phyloP scores from a whole-genome alignment of 2,888 invertebrate species.

The Tetramorium bicarinatum region DNA sequence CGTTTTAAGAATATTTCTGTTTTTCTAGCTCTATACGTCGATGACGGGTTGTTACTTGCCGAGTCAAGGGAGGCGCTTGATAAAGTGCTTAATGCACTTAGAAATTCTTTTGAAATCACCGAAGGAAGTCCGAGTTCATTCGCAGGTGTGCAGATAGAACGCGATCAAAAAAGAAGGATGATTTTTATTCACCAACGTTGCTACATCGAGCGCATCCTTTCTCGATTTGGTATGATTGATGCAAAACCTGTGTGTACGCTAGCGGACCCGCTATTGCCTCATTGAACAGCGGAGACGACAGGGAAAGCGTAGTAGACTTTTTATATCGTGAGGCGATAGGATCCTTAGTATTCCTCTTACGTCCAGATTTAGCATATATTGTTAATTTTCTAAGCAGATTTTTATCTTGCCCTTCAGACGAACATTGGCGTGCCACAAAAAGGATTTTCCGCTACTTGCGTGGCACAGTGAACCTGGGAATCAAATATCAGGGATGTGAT shows the following conservation, averaged over 20 bases:
- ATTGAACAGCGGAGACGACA: background rate
- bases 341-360: background rate
- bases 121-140: background rate
- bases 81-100: background rate
- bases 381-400: background rate
- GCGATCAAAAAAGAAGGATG: background rate
- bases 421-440: background rate
- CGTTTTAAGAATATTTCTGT: no score
- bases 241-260: background rate
- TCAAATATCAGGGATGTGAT: background rate
- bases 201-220: background rate
- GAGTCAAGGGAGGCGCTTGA: background rate
- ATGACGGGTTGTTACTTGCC: background rate
- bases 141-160: background rate
- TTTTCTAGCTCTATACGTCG: background rate
- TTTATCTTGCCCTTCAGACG: background rate
- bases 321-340: background rate
- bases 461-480: background rate
- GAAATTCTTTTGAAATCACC: background rate
- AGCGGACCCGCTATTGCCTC: background rate
- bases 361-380: background rate
- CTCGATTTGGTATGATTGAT: background rate
- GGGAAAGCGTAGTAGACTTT: no score
- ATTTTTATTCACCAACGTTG: background rate
- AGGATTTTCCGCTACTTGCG: background rate